Evolutionary conservation across 2,797 vertebrate genomes (phyloP), one percentile per base, ranked within the genome.

Genomic region (Crenichthys baileyi): DNA sequence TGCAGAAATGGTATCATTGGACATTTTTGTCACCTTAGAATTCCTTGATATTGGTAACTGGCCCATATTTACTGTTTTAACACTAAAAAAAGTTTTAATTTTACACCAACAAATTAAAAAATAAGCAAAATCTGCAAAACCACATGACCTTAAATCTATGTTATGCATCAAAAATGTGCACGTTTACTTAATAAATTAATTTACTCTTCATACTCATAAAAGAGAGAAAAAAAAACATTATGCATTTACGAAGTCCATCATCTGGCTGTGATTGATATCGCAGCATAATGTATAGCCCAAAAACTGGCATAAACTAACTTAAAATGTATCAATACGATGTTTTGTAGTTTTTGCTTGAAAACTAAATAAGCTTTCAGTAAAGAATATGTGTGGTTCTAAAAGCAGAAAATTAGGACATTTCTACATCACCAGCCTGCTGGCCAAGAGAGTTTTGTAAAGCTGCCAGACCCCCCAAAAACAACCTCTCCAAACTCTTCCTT

Each of bases 361-460:
- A 18, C 44, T 56, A 50, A 26, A 16, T 12, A 44, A 60, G 31
- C 78, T 65, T 41, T 41, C 8, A 56, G 50, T 51, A 80, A 55
- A 87, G 73, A 46, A n/a, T 46, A 46, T n/a, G 76, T 41, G 79
- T 74, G 72, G 73, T 77, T 88, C 77, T 55, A 74, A 88, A 92
- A 93, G 87, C 90, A 92, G 88, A 91, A 90, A 88, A 90, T 89
- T 72, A 93, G 89, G 87, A 92, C 91, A 90, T 92, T 92, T 89
- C 87, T 88, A 85, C 51, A 67, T 79, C 72, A 48, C 61, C 7
- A 29, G 68, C 81, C 80, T 53, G 70, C 79, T 73, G 79, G 79
- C 85, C 83, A 85, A n/a, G 83, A 84, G 77, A 82, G 68, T 89
- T 88, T 90, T 85, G 78, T 36, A 0, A 44, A 85, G 80, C 84